Evolutionary conservation across 2,113 vertebrate genomes (phyloP), one percentile per base, ranked within the genome.

Genomic region (Lasiurus borealis): DNA sequence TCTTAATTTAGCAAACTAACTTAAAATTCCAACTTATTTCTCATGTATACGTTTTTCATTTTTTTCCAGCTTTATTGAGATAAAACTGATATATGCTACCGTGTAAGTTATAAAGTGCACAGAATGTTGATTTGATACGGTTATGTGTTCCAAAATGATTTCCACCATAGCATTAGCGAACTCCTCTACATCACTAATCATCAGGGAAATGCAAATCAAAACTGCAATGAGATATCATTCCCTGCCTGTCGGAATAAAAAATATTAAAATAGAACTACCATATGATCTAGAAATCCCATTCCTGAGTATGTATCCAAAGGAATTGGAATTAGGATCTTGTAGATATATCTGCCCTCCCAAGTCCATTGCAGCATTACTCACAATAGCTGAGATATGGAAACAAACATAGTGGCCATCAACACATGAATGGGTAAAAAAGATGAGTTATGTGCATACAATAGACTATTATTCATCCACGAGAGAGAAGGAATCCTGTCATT

Each of bases 1-100:
- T 72, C 34, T 89, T 88, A 80, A 71, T 86, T 90, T 50, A 91
- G 88, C 69, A 80, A 88, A 54, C 21, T 59, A 86, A 75, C 29
- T 78, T 90, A 19, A 93, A 95, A 95, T 50, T 27, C 34, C 18
- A 62, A 48, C 9, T 78, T 81, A 73, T 11, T 85, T 85, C 59
- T 75, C 27, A 48, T 84, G 34, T 84, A 69, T 25, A 90, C 2
- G 15, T 64, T 66, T 27, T 76, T 21, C 71, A 46, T 21, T 77
- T 85, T 85, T 84, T 87, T 81, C 13, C 52, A 72, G 68, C 9
- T 68, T 77, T 94, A 59, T 21, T 84, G 69, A 76, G 29, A 76
- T 69, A 57, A 48, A 77, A 59, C 54, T 85, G 29, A 85, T 54
- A 77, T 18, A 73, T 52, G 36, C 40, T 27, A n/a, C 12, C 44